Base-by-base conservation (phyloP, 2,113 vertebrate genomes). In the Lasiurus cinereus region DNA sequence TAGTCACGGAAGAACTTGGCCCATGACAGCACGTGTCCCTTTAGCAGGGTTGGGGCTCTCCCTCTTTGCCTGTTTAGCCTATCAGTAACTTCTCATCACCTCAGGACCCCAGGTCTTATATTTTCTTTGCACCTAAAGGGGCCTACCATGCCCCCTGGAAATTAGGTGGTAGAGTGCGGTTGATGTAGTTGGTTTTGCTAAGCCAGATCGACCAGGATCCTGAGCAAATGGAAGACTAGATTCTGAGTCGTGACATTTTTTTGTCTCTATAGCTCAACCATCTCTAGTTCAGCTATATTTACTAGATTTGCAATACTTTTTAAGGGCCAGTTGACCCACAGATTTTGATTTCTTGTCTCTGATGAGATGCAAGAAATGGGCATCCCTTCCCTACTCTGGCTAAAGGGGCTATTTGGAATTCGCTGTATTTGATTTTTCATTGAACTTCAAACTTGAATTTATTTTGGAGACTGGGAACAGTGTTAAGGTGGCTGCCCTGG, bases 401-500 rank as follows among this genome's bases (percentile, higher is more conserved):
- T 15, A 29, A 29, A 88, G 39, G 74, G 69, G n/a, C 74, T 62
- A 6, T 79, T 72, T 54, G n/a, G 14, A 95, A 56, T 46, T 11
- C 36, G 31, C 52, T 78, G 11, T 43, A 14, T 62, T 48, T 79
- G 3, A 77, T 48, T 83, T 84, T 82, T 64, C 22, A 70, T 33
- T 91, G 24, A 70, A 70, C 52, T 78, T 94, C 66, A 72, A 83
- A 73, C 29, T 93, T 36, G 27, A 14, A 22, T 16, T 19, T 92
- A 33, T 88, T 87, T 92, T 33, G 66, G 76, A 69, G 54, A 12
- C 39, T 39, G 21, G 33, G 13, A 85, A 13, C 50, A 79, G 15
- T 31, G 18, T 62, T 62, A 88, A 43, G 56, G 6, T 74, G 31
- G 15, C 19, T 67, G 18, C 9, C n/a, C n/a, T 72, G 39, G 24